phyloP scores from a whole-genome alignment of 1,140 invertebrate species.

The Macrostomum lignano region DNA sequence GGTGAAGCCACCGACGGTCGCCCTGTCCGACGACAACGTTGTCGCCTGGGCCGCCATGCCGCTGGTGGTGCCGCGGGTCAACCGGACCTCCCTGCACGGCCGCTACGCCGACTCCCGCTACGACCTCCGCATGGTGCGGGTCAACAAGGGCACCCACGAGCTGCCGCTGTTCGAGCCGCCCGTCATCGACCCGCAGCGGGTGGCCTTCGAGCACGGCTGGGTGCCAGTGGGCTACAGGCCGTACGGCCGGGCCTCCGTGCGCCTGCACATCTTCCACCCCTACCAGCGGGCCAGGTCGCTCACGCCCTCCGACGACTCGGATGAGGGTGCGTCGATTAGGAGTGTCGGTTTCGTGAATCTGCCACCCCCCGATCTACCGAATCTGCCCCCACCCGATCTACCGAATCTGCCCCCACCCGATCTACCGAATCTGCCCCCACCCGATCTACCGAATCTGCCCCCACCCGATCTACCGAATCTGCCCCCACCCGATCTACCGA shows the following conservation, averaged over 20 bases:
- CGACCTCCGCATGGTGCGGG: conserved; percentile 10
- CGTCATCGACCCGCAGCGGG: conserved; percentile 12
- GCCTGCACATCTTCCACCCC: conserved; percentile 18
- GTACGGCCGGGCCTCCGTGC: conserved; percentile 15
- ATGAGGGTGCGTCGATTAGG: too few relatives aligned
- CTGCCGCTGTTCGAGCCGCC: conserved; percentile 17
- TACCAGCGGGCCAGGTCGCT: conserved; percentile 16
- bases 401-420: too few relatives aligned
- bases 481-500: too few relatives aligned
- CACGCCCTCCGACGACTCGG: conserved; percentile 19
- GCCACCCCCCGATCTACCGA: too few relatives aligned
- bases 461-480: too few relatives aligned
- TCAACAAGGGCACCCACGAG: conserved; percentile 17
- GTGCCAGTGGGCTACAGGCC: conserved; percentile 11
- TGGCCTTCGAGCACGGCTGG: conserved; percentile 12
- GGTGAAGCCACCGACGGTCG: conserved; percentile 7
- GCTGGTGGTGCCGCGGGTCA: conserved; percentile 10
- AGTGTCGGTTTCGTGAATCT: too few relatives aligned
- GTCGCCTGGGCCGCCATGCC: conserved; percentile 19
- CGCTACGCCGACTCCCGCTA: not conserved
- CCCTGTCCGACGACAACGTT: conserved; percentile 11
- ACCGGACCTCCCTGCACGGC: conserved; percentile 2
- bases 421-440: too few relatives aligned
- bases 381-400: too few relatives aligned
- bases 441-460: too few relatives aligned